Base-by-base conservation (phyloP, 2,888 invertebrate species). In the Cabera pusaria region DNA sequence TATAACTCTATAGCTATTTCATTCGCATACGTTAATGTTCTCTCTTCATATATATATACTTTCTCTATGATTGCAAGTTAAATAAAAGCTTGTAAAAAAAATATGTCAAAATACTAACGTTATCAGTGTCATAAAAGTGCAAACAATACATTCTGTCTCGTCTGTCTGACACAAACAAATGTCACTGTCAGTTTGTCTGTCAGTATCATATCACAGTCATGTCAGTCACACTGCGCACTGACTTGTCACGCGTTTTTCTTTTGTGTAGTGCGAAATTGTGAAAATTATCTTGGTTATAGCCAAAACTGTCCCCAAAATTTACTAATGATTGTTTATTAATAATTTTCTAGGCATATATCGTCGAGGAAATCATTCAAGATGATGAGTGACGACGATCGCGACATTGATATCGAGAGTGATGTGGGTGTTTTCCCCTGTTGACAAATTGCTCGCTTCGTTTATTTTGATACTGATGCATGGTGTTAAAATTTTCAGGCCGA, bases 341-440 rank as follows among this genome's bases (percentile, higher is more conserved):
- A 44, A 24, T 48, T 3, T 47, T 42, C 40, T 39, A 25, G 31
- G 29, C 8, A 6, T 43, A 42, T 36, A 54, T 39, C 49, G 40
- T 11, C 37, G 48, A 36, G 52, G n/a, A 32, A 44, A 53, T 41
- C 40, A 29, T 47, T 49, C 58, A 75, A 66, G 53, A 87, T 83
- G 82, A 97, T 97, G 96, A 97, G 97, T 84, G 97, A 97, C 88
- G 97, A 97, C 86, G 97, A 97, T 83, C 92, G 96, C 68, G 97
- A 97, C 84, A 96, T 97, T 81, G 97, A 97, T 84, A 95, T 97
- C 71, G 97, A 97, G 90, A 97, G 97, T 91, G 97, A 97, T 90
- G 97, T 97, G 91, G 93, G 96, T 93, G 64, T 70, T 60, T 64
- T 57, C 59, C 49, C 36, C 39, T 46, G 60, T 64, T 64, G 69